Evolutionary conservation across 1,140 invertebrate species (phyloP), one percentile per base, ranked within the genome.

Genomic region (Protaetia brevitarsis): DNA sequence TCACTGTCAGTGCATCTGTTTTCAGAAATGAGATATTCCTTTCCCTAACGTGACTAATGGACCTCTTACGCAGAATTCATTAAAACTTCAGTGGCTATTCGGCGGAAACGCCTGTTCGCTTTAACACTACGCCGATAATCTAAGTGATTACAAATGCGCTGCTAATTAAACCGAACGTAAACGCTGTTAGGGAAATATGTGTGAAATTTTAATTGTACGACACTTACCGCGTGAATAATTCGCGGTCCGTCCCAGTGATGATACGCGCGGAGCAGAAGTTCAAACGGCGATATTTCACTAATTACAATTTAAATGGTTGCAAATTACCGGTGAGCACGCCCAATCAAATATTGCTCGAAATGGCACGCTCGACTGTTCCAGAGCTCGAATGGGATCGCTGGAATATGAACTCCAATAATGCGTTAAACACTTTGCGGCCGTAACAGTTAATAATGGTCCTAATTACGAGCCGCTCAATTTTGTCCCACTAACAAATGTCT

Each of bases 261-360:
- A 45, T 19, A 45, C 23, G 13, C 8, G 13, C 13, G 23, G 23
- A n/a, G n/a, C n/a, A 45, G 13, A 45, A 45, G 8, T 45, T 45
- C 4, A 21, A 60, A 60, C 30, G 28, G 30, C 31, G 58, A 60
- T 34, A 60, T 60, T 60, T 60, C 58, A 16, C 28, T 60, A 60
- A 60, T 60, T 60, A 60, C 58, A 60, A 60, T 60, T 60, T 60
- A 60, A 60, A 29, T 34, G 58, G 58, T 60, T 34, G 58, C 58
- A 28, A 60, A 60, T 60, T 60, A 29, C 28, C 31, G n/a, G 8
- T 6, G 13, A 21, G 13, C 23, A 45, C 4, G 23, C 13, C 8
- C 37, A 45, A 21, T 21, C 23, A 16, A n/a, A 21, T 45, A 45
- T 21, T 45, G 37, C 6, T 45, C 8, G 11, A 45, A n/a, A 45